Base-by-base conservation (phyloP, 1,140 invertebrate genomes). In the Neodiprion virginianus region DNA sequence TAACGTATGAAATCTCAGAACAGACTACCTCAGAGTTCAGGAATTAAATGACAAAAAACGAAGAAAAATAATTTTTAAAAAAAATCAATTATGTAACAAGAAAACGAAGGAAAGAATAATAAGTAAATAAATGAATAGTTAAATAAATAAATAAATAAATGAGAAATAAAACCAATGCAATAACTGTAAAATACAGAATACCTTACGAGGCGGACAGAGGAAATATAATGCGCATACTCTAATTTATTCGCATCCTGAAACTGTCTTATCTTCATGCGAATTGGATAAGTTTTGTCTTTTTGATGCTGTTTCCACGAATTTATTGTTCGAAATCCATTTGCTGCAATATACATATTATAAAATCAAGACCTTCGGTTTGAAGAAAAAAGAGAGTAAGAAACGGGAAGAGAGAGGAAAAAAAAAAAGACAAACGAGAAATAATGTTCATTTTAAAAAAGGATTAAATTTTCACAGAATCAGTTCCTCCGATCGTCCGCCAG, bases 1-100 rank as follows among this genome's bases (percentile, higher is more conserved):
- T 72, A 84, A 86, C 78, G 82, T 83, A 40, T 40, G 69, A 79
- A 75, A 79, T 71, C 80, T 81, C 85, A 86, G 81, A 87, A 86
- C 86, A 85, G 85, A 85, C 86, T 87, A 87, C 86, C 86, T 88
- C 86, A 88, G 81, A 87, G 84, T 85, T 88, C 86, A 87, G 87
- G 86, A 86, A 87, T 87, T 86, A 84, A 69, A 69, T 69, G 21
- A 28, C 21, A 69, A n/a, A n/a, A 69, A 69, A n/a, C 4, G 17
- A 23, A 47, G 23, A 12, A 12, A 69, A 28, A 69, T 69, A 69
- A 28, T 69, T 11, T 82, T 80, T 75, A 81, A 82, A 79, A 79
- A 82, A 85, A 66, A 66, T 12, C 8, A 67, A 72, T 12, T 80
- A 82, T 84, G 83, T 17, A 71, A 12, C 48, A 49, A 71, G 47